A percentile compares a stretch with the other conserved stretches of the same genome.
Evolutionary conservation across 2,888 invertebrate species (phyloP).

Genomic region (Xestia c-nigrum): DNA sequence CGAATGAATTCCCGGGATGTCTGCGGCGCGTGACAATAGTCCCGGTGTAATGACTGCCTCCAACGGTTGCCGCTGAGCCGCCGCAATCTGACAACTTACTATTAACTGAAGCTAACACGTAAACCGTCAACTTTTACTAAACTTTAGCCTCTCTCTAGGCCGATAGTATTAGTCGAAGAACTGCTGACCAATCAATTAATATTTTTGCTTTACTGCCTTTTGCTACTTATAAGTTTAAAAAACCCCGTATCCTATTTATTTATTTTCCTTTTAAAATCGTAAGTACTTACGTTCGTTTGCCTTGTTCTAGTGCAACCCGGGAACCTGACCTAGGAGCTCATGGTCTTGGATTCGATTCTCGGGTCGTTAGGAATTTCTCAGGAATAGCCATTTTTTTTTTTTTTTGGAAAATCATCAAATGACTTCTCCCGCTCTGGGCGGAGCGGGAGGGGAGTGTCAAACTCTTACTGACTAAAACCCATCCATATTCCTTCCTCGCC

Average conservation of each 20-base stretch:
- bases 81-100: conserved; percentile 43
- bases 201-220: no score
- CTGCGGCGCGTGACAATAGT: conserved; percentile 61
- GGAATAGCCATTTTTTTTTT: no score
- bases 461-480: no score
- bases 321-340: no score
- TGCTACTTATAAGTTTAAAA: neutral
- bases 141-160: neutral
- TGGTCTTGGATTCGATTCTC: no score
- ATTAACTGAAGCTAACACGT: neutral
- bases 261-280: neutral
- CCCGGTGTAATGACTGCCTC: conserved; percentile 52
- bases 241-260: neutral
- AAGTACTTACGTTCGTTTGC: no score
- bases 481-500: no score
- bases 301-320: no score
- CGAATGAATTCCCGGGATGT: conserved; percentile 59
- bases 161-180: neutral
- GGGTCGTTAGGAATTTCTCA: no score
- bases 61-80: conserved; percentile 7
- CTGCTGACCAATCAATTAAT: neutral
- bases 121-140: neutral
- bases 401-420: no score
- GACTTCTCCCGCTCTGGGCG: no score
- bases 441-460: no score